Evolutionary conservation across 2,113 vertebrate genomes (phyloP), one percentile per base, ranked within the genome.

Genomic region (Myotis yumanensis): DNA sequence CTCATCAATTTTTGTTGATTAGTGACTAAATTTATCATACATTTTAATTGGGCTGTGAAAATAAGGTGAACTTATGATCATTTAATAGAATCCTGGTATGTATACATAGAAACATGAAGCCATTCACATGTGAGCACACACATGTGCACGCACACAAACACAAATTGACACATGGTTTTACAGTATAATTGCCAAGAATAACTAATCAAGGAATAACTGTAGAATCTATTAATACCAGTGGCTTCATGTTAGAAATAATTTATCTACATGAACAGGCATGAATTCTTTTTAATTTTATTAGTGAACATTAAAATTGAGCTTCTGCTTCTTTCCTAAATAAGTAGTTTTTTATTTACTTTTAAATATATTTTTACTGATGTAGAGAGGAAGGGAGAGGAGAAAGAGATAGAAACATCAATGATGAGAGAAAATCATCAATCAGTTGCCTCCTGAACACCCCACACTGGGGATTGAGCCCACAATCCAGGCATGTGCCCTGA

Each of bases 1-100:
- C 43, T 92, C 46, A 68, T 96, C 68, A 94, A 88, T 93, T 97
- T 94, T 92, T 95, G 91, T 93, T 97, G 95, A 95, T 97, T 92
- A 90, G 76, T 90, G 43, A 83, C 68, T 94, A 79, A 51, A 89
- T 77, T 68, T 96, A 85, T 66, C 59, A 32, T 51, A 80, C 89
- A 25, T 97, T 97, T 96, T 96, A 95, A 96, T 32, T 84, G 48
- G 57, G 46, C 85, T 97, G 11, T 96, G 93, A 95, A 96, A 98
- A 94, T 96, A 94, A 85, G 32, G 57, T 95, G 83, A 30, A 73
- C 92, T 95, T 94, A 57, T 22, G 66, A 88, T 84, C 83, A 32
- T 98, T 97, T 95, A 77, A 92, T 95, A 93, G 97, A 94, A 93
- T 35, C 54, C 73, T 93, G 28, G 32, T 92, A 9, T 57, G 11